Evolutionary conservation across 2,888 invertebrate species (phyloP).

Genomic region (Apodemia hepburni): DNA sequence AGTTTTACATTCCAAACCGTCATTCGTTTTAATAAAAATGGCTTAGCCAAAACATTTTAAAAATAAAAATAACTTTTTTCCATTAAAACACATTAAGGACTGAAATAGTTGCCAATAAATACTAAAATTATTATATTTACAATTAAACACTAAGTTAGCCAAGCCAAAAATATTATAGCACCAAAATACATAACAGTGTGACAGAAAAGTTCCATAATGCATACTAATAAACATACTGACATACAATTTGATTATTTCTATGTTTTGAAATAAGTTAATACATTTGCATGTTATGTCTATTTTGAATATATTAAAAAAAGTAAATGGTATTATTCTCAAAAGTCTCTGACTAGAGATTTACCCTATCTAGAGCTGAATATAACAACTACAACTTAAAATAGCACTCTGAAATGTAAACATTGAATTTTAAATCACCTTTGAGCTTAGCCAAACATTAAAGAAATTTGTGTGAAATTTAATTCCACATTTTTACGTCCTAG

Average conservation of each 20-base stretch:
- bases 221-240: constrained; percentile 44
- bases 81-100: constrained; percentile 40
- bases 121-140: constrained; percentile 57
- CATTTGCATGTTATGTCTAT: constrained; percentile 56
- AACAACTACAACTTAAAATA: constrained; percentile 60
- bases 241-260: constrained; percentile 45
- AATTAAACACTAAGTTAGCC: constrained; percentile 73
- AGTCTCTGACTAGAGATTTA: constrained; percentile 79
- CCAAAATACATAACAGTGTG: constrained; percentile 63
- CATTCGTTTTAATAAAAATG: constrained; percentile 34
- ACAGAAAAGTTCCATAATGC: constrained; percentile 70
- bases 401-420: constrained; percentile 57
- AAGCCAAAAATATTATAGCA: constrained; percentile 76
- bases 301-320: constrained; percentile 62
- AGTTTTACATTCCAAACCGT: background rate
- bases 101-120: constrained; percentile 68
- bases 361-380: constrained; percentile 53
- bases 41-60: constrained; percentile 52
- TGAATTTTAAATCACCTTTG: constrained; percentile 58
- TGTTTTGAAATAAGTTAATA: constrained; percentile 61
- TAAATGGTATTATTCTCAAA: constrained; percentile 71
- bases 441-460: constrained; percentile 67
- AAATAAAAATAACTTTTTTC: constrained; percentile 36
- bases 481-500: constrained; percentile 45
- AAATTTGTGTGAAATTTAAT: constrained; percentile 69